A percentile compares a stretch with the other conserved stretches of the same genome.
These are phyloP conservation scores for Ectemnius cavifrons DNA, from an alignment of 2,888 invertebrate species.

Conservation along the genomic window DNA sequence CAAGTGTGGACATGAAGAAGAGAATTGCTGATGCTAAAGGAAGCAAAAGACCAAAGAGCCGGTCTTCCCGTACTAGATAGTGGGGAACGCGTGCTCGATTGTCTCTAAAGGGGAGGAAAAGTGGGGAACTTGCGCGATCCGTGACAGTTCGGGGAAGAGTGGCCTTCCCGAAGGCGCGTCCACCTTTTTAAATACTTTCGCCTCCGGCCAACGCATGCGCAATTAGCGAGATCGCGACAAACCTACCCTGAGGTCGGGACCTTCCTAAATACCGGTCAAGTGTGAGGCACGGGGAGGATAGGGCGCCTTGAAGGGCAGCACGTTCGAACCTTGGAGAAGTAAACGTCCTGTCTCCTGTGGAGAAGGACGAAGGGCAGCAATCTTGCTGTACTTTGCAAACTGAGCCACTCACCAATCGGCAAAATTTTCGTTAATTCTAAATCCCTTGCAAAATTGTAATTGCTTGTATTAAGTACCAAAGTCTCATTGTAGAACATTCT, in stretches of 20 bases:
- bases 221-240: conserved; percentile 50
- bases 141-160: conserved; percentile 71
- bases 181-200: conserved; percentile 76
- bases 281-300: conserved; percentile 58
- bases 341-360: conserved; percentile 1
- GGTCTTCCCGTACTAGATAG: conserved; percentile 42
- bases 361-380: neutral
- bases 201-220: conserved; percentile 68
- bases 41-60: conserved; percentile 33
- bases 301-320: conserved; percentile 38
- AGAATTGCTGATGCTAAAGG: conserved; percentile 12
- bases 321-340: conserved; percentile 34
- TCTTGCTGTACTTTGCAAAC: neutral
- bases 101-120: conserved; percentile 45
- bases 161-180: conserved; percentile 71
- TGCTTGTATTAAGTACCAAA: no score
- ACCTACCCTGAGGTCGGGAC: conserved; percentile 71
- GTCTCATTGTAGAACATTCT: no score
- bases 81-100: conserved; percentile 44
- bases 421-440: neutral
- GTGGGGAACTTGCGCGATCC: conserved; percentile 64
- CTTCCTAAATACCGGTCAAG: conserved; percentile 74
- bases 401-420: neutral
- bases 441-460: no score
- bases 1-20: conserved; percentile 12